Percentiles rank a stretch among this genome's conserved stretches.
These are phyloP conservation scores for Pao palembangensis DNA, from an alignment of 2,113 vertebrate species.

Conservation along the genomic window DNA sequence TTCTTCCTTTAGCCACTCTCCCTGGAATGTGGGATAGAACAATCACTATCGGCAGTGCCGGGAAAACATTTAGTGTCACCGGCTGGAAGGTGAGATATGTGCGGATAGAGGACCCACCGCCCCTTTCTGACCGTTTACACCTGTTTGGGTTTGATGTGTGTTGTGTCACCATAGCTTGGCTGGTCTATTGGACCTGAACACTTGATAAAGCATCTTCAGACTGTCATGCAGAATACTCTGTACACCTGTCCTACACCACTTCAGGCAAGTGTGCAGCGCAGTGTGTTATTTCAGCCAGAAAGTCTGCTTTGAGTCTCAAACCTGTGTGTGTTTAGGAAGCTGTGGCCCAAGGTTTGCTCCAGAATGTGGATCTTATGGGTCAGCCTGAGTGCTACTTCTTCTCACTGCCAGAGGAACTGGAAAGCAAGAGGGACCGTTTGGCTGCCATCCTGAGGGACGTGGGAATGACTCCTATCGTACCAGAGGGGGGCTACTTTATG, in stretches of 20 bases:
- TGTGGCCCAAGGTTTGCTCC: conserved; percentile 82
- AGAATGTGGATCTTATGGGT: conserved; percentile 83
- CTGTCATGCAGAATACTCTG: conserved; percentile 87
- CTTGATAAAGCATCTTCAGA: conserved; percentile 92
- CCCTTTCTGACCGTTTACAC: not conserved
- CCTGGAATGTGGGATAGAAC: conserved; percentile 99
- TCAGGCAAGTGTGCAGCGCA: conserved; percentile 72
- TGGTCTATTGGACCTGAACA: conserved; percentile 91
- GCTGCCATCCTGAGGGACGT: conserved; percentile 77
- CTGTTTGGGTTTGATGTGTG: not conserved
- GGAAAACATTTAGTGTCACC: conserved; percentile 94
- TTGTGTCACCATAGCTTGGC: conserved; percentile 79
- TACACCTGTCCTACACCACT: conserved; percentile 91
- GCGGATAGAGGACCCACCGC: not conserved
- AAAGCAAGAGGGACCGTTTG: conserved; percentile 86
- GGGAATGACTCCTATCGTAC: conserved; percentile 85
- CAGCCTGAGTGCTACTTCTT: conserved; percentile 89
- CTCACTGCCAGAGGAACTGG: conserved; percentile 82
- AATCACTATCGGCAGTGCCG: conserved; percentile 89
- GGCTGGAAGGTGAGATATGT: conserved; percentile 88
- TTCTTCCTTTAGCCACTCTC: conserved; percentile 77
- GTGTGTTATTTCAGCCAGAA: not conserved
- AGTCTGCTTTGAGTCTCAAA: not conserved
- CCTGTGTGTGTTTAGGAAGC: conserved; percentile 79
- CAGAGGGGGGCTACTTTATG: conserved; percentile 96